Base-by-base conservation (phyloP, 2,888 invertebrate genomes). In the Calameuta idolon region DNA sequence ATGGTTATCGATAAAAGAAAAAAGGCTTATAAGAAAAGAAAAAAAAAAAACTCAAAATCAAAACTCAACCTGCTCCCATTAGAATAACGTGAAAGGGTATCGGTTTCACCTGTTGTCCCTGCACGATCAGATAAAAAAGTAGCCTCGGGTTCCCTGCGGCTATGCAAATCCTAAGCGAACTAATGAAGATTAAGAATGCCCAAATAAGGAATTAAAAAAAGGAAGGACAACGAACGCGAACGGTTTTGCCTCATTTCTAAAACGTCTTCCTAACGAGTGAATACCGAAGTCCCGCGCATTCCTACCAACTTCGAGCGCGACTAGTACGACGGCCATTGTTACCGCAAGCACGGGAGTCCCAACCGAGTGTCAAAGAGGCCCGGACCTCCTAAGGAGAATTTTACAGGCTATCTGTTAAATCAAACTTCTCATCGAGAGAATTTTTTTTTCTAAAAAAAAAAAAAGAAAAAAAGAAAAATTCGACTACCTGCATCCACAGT, bases 111-210 rank as follows among this genome's bases (percentile, higher is more conserved):
- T 83, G 86, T 87, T 87, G 87, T 88, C 86, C 85, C 74, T 73
- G 75, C 79, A 84, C 85, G 90, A 90, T 90, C 90, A 90, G 90
- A 90, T 90, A 90, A 90, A 87, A 87, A 85, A 84, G 81, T 83
- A 83, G 85, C 76, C 86, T 85, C 85, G 85, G 89, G 88, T 55
- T 23, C 55, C 55, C 55, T 55, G 55, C 55, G 55, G 55, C 55
- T 89, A 90, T 90, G 90, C 90, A 90, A 90, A 90, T 90, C 83
- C 85, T 85, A 85, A 89, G 85, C 84, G 87, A 89, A 89, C 90
- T 90, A 90, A 90, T 90, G 90, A 90, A 90, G 90, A 90, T 90
- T 90, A 90, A 90, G 89, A 89, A 89, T 87, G 87, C 84, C 85
- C 83, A 80, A 83, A 82, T 86, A 81, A 81, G 81, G 84, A 85